A percentile compares a stretch with the other conserved stretches of the same genome.
Conservation (phyloP, 2,888 invertebrate species). For the Ormyrus pomaceus region DNA sequence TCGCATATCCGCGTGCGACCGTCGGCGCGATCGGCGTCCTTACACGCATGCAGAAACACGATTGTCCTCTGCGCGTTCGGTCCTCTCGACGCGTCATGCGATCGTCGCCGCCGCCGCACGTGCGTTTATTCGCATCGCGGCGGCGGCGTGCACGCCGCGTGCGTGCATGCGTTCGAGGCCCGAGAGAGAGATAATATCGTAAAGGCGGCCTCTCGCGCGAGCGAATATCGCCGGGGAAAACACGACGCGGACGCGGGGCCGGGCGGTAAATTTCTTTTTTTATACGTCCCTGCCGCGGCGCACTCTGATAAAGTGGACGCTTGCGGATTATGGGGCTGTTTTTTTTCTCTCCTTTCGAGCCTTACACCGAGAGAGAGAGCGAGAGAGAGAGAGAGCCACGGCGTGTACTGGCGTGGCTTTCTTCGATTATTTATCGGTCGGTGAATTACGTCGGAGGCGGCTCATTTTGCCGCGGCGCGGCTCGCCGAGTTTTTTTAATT, state of each 20-base stretch:
- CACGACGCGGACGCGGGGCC: neutral
- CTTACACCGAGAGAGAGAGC: neutral
- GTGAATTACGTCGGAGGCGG: conserved; percentile 18
- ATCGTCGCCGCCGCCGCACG: conserved; percentile 21
- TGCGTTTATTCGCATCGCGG: conserved; percentile 47
- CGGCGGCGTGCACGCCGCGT: conserved; percentile 18
- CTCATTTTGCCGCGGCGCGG: neutral
- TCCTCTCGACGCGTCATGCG: conserved; percentile 13
- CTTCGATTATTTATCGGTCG: conserved; percentile 33
- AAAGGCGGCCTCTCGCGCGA: conserved; percentile 37
- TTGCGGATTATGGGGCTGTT: conserved; percentile 22
- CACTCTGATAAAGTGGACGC: conserved; percentile 48
- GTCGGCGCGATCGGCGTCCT: neutral
- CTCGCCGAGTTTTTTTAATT: neutral
- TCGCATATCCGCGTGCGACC: no score
- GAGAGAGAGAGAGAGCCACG: neutral
- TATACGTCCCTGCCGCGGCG: conserved; percentile 9
- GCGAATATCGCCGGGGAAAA: conserved; percentile 45
- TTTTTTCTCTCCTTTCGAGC: conserved; percentile 6
- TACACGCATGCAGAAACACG: conserved; percentile 8
- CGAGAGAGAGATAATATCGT: conserved; percentile 51
- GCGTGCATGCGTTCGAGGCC: no score
- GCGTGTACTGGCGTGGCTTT: neutral
- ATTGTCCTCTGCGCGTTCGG: conserved; percentile 16
- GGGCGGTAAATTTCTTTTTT: conserved; percentile 54